Base-by-base conservation (phyloP, 2,888 invertebrate species). In the Mayetiola destructor region DNA sequence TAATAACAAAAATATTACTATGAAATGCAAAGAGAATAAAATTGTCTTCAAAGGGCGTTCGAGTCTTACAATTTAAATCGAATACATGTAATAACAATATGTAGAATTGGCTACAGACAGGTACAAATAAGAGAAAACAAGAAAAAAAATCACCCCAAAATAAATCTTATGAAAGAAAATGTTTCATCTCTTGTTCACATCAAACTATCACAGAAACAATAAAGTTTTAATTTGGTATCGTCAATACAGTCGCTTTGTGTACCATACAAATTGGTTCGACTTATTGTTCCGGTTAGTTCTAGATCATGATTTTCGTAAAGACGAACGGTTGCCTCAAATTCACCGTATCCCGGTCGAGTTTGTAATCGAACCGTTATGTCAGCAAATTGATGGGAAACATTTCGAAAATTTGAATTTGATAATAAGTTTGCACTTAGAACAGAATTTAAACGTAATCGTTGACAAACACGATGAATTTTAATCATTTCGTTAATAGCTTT, bases 261-360 rank as follows among this genome's bases (percentile, higher is more conserved):
- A n/a, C 87, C 86, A 66, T 89, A 88, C 37, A 84, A 73, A 69
- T 88, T 88, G 56, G 88, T 77, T 56, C 89, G 77, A 67, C 87
- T 87, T 53, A 88, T 77, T 30, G 85, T 80, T 20, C 89, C 90
- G 2, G 68, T 69, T 8, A 69, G 61, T 18, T 64, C 64, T 10
- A 20, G 9, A 21, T 21, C 12, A n/a, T 36, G 21, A 42, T 58
- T 55, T 55, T 69, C 70, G 12, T 64, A 65, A 63, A 72, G 69
- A 23, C 80, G 72, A 6, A 91, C 75, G 0, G 90, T 88, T 1
- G 83, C 85, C 69, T 93, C 92, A 67, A 92, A 91, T 30, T 69
- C 64, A 0, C 73, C 79, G 16, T 71, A 65, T 1, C 80, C 77
- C 0, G 80, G 80, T 20, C 66, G 66, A 0, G 77, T 76, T 62